These are phyloP conservation scores for Ctenicera cuprea DNA, from an alignment of 2,888 invertebrate genomes.

Conservation along the genomic window DNA sequence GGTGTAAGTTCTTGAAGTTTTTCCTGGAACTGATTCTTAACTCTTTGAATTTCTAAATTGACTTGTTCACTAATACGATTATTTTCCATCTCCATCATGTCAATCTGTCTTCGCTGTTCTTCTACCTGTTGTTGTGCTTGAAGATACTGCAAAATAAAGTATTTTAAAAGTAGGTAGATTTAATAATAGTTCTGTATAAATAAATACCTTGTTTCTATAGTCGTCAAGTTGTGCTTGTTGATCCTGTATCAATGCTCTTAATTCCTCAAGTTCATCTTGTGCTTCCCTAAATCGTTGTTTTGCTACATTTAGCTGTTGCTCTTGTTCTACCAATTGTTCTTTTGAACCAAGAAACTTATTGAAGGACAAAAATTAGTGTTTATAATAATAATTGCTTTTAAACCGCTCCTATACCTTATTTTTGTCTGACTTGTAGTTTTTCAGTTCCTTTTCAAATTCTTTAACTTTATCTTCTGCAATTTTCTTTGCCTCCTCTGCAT, in stretches of 20 bases:
- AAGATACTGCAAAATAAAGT: constrained; percentile 71
- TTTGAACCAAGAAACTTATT: constrained; percentile 72
- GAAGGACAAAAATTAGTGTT: constrained; percentile 42
- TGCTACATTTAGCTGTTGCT: constrained; percentile 74
- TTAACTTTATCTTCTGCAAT: constrained; percentile 77
- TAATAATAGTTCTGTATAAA: too few relatives aligned
- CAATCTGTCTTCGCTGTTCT: constrained; percentile 81
- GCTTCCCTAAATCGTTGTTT: constrained; percentile 76
- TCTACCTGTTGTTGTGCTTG: constrained; percentile 83
- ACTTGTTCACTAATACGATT: constrained; percentile 83
- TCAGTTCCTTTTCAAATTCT: constrained; percentile 75
- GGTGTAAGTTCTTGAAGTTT: constrained; percentile 82
- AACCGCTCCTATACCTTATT: constrained; percentile 48
- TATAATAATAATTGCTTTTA: background rate
- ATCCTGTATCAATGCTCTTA: constrained; percentile 77
- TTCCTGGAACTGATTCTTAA: constrained; percentile 84
- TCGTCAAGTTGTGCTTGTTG: constrained; percentile 81
- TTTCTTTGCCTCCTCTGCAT: constrained; percentile 73
- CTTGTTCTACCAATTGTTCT: constrained; percentile 80
- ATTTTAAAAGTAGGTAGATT: background rate
- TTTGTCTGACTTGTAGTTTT: constrained; percentile 66
- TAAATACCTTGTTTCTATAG: constrained; percentile 80
- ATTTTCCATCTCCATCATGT: constrained; percentile 84
- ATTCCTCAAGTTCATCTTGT: constrained; percentile 78
- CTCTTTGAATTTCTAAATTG: constrained; percentile 81